Evolutionary conservation across 92 coral and sea anemone species (phyloP).

Genomic region (Heliopora coerulea): DNA sequence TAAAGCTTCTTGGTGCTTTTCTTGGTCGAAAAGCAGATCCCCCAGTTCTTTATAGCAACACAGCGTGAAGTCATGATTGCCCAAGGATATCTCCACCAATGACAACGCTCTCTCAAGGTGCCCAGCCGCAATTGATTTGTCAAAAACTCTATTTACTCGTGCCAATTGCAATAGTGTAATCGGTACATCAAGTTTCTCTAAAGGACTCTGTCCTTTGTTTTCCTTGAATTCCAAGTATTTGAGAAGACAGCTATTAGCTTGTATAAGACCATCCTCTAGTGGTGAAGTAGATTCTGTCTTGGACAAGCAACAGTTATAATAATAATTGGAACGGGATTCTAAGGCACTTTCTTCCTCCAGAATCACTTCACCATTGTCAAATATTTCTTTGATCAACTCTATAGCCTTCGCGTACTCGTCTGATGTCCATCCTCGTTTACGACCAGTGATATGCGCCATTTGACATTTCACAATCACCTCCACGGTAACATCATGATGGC

Average conservation of each 20-base stretch:
- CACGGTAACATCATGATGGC: neutral
- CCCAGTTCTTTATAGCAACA: neutral
- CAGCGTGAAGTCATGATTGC: conserved; percentile 6
- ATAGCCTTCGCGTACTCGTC: neutral
- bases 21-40: neutral
- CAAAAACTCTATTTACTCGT: neutral
- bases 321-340: neutral
- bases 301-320: neutral
- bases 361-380: neutral
- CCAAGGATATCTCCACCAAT: neutral
- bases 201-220: neutral
- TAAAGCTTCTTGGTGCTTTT: conserved; percentile 3
- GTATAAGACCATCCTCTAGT: neutral
- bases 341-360: neutral
- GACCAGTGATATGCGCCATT: conserved; percentile 6
- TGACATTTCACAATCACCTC: conserved; percentile 3
- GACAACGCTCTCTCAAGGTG: neutral
- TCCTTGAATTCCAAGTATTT: neutral
- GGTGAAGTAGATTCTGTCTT: neutral
- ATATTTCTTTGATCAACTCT: neutral
- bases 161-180: neutral
- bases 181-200: neutral
- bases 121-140: neutral
- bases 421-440: neutral
- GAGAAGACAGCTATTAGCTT: neutral